These are phyloP conservation scores for Hypocryptadius cinnamomeus DNA, from an alignment of 2,113 vertebrate species.

Conservation along the genomic window DNA sequence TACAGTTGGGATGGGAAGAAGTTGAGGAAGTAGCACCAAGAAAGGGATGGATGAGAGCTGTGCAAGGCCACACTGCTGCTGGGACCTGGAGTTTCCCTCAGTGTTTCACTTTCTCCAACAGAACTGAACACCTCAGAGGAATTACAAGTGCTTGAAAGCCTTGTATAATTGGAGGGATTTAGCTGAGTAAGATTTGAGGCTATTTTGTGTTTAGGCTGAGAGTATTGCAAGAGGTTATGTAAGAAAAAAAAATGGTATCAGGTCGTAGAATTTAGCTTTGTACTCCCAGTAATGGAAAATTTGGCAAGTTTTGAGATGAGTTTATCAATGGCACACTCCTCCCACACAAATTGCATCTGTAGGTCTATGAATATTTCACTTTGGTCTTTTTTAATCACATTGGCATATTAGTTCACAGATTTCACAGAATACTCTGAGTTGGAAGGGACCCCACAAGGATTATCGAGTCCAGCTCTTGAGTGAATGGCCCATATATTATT, in stretches of 20 bases:
- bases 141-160: neutral
- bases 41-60: neutral
- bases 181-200: neutral
- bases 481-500: neutral
- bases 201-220: neutral
- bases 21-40: neutral
- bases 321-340: neutral
- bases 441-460: neutral
- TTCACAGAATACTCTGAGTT: neutral
- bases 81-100: neutral
- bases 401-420: neutral
- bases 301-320: neutral
- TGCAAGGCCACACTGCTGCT: neutral
- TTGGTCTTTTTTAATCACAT: neutral
- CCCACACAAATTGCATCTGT: neutral
- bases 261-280: neutral
- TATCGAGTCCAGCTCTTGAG: fast-evolving
- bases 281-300: neutral
- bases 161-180: neutral
- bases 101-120: neutral
- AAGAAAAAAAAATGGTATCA: neutral
- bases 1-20: neutral
- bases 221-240: neutral
- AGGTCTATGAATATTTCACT: neutral
- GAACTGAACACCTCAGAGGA: neutral